phyloP scores from a whole-genome alignment of 2,113 vertebrate genomes.

The Zosterops borbonicus region DNA sequence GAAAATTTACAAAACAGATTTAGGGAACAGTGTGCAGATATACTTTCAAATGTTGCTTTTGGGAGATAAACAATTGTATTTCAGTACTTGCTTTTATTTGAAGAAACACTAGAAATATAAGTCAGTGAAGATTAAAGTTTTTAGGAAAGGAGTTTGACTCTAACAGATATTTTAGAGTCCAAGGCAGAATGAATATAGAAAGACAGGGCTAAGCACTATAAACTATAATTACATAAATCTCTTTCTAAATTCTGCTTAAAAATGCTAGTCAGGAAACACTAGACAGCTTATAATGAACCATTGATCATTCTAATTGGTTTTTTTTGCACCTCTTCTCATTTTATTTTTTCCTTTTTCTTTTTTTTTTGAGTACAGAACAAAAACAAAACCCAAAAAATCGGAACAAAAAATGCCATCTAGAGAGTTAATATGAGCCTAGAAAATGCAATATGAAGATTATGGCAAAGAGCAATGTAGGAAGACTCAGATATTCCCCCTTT shows the following conservation, averaged over 20 bases:
- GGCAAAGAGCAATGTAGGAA: neutral
- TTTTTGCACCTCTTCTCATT: neutral
- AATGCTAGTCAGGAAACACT: neutral
- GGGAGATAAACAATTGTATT: neutral
- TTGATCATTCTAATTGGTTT: neutral
- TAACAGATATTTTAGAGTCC: neutral
- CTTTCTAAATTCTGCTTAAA: neutral
- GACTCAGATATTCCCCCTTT: neutral
- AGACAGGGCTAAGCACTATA: neutral
- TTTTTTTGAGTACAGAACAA: neutral
- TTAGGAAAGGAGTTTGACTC: neutral
- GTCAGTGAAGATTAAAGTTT: neutral
- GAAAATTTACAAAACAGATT: neutral
- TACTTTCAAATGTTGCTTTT: neutral
- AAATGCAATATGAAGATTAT: neutral
- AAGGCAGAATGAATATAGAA: neutral
- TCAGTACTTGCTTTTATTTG: neutral
- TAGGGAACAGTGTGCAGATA: neutral
- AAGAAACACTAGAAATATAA: neutral
- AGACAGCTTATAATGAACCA: neutral
- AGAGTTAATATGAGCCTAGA: neutral
- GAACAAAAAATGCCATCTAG: neutral
- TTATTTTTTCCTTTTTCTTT: neutral
- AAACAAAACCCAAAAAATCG: neutral
- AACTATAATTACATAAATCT: neutral